Base-by-base conservation (phyloP, 2,797 vertebrate species). In the Myotis daubentonii region DNA sequence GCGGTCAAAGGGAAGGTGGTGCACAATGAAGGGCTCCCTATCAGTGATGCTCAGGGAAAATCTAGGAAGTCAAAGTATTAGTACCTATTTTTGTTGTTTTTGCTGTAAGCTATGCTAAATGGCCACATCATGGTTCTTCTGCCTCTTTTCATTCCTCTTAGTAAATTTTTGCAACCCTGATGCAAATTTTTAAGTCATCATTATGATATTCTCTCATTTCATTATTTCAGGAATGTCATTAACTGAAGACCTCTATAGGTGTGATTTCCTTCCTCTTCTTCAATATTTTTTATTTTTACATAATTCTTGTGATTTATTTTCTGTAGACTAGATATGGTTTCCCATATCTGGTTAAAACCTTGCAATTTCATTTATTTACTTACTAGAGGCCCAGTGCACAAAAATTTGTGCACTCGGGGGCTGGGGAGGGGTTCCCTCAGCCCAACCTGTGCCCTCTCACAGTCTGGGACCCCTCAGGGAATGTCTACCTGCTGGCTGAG, bases 271-370 rank as follows among this genome's bases (percentile, higher is more conserved):
- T 76, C 38, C 23, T 80, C 36, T 81, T 85, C 36, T 70, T 19
- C 53, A 79, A 3, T 22, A 38, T 5, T 60, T 1, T 80, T 90
- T 86, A 79, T 86, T 89, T 91, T 87, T 66, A 49, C 23, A 1
- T 87, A 83, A 38, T 83, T 93, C 80, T 93, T 87, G 78, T 81
- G 33, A 66, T 44, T 89, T 87, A 44, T 81, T 76, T 38, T 93
- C 53, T 90, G 5, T 74, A 44, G 33, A 44, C 19, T 78, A 80
- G 41, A 70, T 84, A 33, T 68, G 47, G 15, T 87, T 96, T 88
- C 28, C 36, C 23, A 38, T 38, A 28, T 70, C 68, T 85, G 20
- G 33, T 70, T 47, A 93, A 92, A 90, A 55, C 20, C 91, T 90
- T 92, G 11, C 74, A 82, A 82, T 41, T 70, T 91, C 16, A 57